These are phyloP conservation scores for Anas acuta DNA, from an alignment of 2,797 vertebrate genomes.

Conservation along the genomic window DNA sequence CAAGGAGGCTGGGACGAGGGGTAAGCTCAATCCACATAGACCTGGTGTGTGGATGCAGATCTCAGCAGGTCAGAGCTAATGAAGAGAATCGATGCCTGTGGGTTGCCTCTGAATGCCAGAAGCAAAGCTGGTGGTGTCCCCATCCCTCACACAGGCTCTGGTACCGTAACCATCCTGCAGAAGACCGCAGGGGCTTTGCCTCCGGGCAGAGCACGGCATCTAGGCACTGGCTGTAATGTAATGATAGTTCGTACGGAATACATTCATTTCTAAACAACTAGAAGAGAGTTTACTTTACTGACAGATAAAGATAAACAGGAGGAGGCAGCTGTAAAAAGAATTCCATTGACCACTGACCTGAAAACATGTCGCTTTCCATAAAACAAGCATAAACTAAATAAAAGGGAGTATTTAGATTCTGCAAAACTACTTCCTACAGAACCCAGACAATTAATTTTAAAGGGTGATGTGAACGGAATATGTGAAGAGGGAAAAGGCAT, in stretches of 20 bases:
- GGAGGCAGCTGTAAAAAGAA: slow-evolving; percentile 77
- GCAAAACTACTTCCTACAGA: not conserved
- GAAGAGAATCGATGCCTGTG: not conserved
- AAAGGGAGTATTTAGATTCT: not conserved
- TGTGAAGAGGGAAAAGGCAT: not conserved
- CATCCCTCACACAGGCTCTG: fast-evolving
- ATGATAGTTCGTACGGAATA: not conserved
- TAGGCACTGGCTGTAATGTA: not conserved
- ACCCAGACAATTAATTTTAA: not conserved
- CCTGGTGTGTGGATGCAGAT: fast-evolving
- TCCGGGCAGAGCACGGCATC: not conserved
- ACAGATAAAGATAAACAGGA: slow-evolving; percentile 78
- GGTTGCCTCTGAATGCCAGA: not conserved
- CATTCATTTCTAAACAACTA: slow-evolving; percentile 65
- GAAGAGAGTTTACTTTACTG: slow-evolving; percentile 70
- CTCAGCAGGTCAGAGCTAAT: not conserved
- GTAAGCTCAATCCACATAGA: no score
- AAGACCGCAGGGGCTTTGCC: not conserved
- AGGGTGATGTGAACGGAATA: not conserved
- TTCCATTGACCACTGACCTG: slow-evolving; percentile 61
- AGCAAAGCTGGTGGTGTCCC: not conserved
- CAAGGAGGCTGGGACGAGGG: no score
- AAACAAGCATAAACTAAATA: not conserved
- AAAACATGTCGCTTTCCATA: slow-evolving; percentile 51
- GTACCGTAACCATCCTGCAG: not conserved